phyloP scores from a whole-genome alignment of 2,888 invertebrate genomes.

The Euzetes globulus region DNA sequence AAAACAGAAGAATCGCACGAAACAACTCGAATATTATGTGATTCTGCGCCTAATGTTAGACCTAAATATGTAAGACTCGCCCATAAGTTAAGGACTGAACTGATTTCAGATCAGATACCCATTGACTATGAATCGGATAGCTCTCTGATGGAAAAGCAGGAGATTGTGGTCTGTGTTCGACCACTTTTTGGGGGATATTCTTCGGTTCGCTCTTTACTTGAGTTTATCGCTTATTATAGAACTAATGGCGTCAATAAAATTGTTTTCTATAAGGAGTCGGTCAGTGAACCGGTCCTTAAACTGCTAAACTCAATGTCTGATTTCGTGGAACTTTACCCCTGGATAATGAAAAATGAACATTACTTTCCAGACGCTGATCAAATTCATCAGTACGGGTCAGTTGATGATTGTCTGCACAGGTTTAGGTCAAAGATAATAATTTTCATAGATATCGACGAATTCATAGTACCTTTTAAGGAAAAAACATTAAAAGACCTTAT shows the following conservation, averaged over 20 bases:
- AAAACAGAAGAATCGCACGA: too few species aligned
- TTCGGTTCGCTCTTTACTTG: not conserved
- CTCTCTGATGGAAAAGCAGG: not conserved
- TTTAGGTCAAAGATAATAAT: not conserved
- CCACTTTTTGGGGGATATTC: not conserved
- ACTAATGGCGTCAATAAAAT: not conserved
- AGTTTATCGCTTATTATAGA: slow-evolving; percentile 12
- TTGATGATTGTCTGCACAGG: not conserved
- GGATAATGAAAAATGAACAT: not conserved
- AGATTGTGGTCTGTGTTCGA: not conserved
- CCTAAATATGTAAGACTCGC: too few species aligned
- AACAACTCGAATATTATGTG: too few species aligned
- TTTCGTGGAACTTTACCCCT: not conserved
- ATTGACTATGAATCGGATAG: not conserved
- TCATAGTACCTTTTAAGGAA: not conserved
- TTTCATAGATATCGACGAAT: not conserved
- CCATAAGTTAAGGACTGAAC: not conserved
- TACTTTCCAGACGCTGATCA: not conserved
- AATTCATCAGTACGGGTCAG: not conserved
- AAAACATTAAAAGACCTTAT: not conserved
- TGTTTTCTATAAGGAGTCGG: not conserved
- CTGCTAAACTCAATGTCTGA: not conserved
- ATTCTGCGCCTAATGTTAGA: too few species aligned
- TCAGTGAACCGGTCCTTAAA: not conserved
- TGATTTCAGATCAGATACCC: not conserved